phyloP scores from a whole-genome alignment of 2,113 vertebrate species.

The Gymnogyps californianus region DNA sequence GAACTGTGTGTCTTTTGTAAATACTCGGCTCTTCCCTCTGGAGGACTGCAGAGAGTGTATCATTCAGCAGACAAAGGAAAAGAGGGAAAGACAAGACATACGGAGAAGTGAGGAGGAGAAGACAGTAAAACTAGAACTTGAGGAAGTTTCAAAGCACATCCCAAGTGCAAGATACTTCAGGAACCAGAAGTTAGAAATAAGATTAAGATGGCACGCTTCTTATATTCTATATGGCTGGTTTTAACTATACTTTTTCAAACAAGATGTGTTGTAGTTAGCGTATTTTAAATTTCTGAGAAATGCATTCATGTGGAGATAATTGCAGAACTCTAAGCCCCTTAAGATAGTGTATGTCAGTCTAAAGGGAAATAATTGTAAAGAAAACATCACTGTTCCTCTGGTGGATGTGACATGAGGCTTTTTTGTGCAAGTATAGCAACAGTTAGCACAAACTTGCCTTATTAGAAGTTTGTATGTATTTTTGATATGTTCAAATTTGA shows the following conservation, averaged over 20 bases:
- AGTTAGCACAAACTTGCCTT: neutral
- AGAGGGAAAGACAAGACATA: neutral
- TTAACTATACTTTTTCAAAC: neutral
- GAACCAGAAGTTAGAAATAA: neutral
- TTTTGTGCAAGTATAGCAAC: neutral
- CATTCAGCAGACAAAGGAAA: neutral
- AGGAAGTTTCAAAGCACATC: neutral
- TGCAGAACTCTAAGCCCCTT: neutral
- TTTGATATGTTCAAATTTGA: neutral
- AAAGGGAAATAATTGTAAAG: neutral
- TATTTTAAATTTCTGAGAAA: neutral
- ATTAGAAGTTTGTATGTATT: neutral
- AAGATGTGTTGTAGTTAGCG: neutral
- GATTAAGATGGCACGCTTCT: neutral
- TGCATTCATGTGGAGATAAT: neutral
- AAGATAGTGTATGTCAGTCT: neutral
- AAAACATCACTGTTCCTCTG: neutral
- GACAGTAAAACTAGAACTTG: neutral
- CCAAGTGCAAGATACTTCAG: neutral
- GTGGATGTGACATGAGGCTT: neutral
- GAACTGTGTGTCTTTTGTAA: neutral
- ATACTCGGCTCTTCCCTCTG: neutral
- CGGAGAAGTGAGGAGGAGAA: neutral
- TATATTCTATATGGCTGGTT: neutral
- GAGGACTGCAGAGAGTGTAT: neutral